Percentiles rank a stretch among this genome's conserved stretches.
These are phyloP conservation scores for Auanema freiburgensis DNA, from an alignment of 2,888 invertebrate species.

Conservation along the genomic window DNA sequence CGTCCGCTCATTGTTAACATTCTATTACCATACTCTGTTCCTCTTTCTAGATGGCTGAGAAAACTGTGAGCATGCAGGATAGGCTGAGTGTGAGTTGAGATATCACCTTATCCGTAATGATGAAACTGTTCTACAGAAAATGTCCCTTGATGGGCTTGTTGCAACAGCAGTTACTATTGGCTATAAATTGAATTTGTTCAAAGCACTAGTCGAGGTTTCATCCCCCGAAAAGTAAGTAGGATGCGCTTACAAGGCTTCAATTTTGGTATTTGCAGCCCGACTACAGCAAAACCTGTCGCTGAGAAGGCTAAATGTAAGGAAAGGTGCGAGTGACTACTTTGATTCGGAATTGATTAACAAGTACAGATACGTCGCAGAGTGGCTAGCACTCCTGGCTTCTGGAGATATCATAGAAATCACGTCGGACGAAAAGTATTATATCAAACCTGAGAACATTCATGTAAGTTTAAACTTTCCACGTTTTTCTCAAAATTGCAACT, in stretches of 20 bases:
- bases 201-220: slow-evolving; percentile 11
- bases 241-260: neutral
- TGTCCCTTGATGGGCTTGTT: slow-evolving; percentile 9
- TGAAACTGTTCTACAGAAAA: slow-evolving; percentile 9
- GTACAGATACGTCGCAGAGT: slow-evolving; percentile 46
- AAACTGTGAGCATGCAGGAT: too few species aligned
- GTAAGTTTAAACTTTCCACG: too few species aligned
- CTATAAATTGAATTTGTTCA: slow-evolving; percentile 10
- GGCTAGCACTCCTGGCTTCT: slow-evolving; percentile 40
- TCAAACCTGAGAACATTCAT: slow-evolving; percentile 30
- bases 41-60: too few species aligned
- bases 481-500: too few species aligned
- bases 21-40: too few species aligned
- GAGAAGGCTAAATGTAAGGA: slow-evolving; percentile 44
- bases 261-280: slow-evolving; percentile 7
- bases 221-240: slow-evolving; percentile 12
- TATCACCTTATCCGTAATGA: too few species aligned
- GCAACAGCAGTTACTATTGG: slow-evolving; percentile 13
- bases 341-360: slow-evolving; percentile 3
- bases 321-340: slow-evolving; percentile 19
- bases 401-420: slow-evolving; percentile 43
- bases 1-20: too few species aligned
- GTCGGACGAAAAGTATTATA: slow-evolving; percentile 41
- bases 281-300: slow-evolving; percentile 38
- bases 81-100: too few species aligned